Evolutionary conservation across 2,888 invertebrate genomes (phyloP), one percentile per base, ranked within the genome.

Genomic region (Meta bourneti): DNA sequence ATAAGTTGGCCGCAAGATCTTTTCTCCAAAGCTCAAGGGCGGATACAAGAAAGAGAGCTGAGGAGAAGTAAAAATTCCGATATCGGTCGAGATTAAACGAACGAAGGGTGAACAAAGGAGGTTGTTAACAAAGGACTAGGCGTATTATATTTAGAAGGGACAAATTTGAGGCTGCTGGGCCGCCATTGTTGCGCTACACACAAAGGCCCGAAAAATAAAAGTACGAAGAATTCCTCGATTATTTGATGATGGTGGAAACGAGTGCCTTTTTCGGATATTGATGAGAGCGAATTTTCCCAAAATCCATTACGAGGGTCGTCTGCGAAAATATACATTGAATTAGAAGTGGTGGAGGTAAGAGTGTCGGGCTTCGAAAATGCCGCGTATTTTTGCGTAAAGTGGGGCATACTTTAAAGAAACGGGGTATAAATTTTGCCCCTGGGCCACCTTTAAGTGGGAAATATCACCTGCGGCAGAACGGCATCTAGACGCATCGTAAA

Each of bases 71-170:
- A 88, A 88, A 88, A 88, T 88, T 88, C 84, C 89, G 89, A 89
- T 89, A 89, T 89, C 71, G 84, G 79, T 49, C 78, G 78, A 89
- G 89, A 89, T 89, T 89, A 89, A 89, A 84, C 54, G 80, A 52
- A 75, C 49, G 20, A 71, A 77, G 51, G 16, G 48, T 72, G 78
- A 89, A 89, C 89, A 89, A 89, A 83, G 79, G 83, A 72, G 72
- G 83, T 89, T 89, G 89, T 89, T 89, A 89, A 89, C 89, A 89
- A 89, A 84, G 72, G 89, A 78, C 89, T 72, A 83, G 83, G 71
- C 84, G 83, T 84, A 89, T 89, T 89, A 89, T 89, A 84, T 84
- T 89, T 84, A 72, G 83, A 61, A 81, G 71, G 82, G 83, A 84
- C 83, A 89, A 89, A 88, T 88, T 88, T 81, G 48, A 75, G 79